Conservation (phyloP, 2,888 invertebrate genomes). For the Drosophila testacea region DNA sequence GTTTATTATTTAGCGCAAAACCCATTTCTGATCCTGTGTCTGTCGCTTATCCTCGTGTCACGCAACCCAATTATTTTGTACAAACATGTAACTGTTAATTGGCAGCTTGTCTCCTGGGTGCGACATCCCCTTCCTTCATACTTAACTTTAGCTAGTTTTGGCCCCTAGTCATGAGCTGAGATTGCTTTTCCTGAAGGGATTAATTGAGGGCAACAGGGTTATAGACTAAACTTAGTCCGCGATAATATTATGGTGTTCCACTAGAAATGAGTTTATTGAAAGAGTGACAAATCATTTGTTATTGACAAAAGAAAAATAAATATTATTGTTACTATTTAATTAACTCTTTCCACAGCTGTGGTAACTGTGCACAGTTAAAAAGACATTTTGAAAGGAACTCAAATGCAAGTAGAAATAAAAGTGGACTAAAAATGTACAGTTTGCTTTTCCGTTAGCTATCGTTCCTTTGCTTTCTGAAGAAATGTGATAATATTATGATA, state of each 20-base stretch:
- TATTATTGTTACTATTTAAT: background rate
- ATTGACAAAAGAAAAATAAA: background rate
- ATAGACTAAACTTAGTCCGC: slow-evolving; percentile 1
- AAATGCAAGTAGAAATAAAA: too few species aligned
- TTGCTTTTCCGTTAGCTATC: too few species aligned
- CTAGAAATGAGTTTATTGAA: background rate
- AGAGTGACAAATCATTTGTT: background rate
- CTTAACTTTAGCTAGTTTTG: slow-evolving; percentile 3
- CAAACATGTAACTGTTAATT: slow-evolving; percentile 82
- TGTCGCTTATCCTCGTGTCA: slow-evolving; percentile 60
- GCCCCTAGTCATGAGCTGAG: slow-evolving; percentile 43
- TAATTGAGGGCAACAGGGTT: slow-evolving; percentile 14
- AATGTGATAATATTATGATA: too few species aligned
- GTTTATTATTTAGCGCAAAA: slow-evolving; percentile 64
- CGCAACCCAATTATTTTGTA: slow-evolving; percentile 75
- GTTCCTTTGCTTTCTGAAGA: too few species aligned
- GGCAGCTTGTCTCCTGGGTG: slow-evolving; percentile 69
- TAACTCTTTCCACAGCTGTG: background rate
- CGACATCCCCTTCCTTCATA: slow-evolving; percentile 44
- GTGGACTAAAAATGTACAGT: too few species aligned
- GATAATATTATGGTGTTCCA: background rate
- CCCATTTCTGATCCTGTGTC: slow-evolving; percentile 18
- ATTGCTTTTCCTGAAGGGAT: slow-evolving; percentile 61
- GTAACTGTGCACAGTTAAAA: too few species aligned
- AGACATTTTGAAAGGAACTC: too few species aligned